A percentile compares a stretch with the other conserved stretches of the same genome.
Conservation (phyloP, 2,113 vertebrate species). For the Lontra canadensis region DNA sequence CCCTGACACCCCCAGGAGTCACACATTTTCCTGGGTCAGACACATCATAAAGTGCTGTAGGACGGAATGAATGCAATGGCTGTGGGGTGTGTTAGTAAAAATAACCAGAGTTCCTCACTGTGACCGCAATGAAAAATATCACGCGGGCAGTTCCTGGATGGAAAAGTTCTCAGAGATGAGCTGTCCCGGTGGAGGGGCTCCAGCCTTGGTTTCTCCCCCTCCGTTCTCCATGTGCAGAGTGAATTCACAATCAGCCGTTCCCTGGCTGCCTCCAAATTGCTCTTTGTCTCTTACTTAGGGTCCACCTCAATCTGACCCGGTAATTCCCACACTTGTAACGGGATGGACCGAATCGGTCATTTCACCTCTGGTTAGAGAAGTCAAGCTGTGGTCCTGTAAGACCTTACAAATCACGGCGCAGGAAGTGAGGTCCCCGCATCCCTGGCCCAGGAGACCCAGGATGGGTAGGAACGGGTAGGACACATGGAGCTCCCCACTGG, state of each 20-base stretch:
- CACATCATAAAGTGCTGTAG: slow-evolving; percentile 79
- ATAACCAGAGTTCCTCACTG: slow-evolving; percentile 70
- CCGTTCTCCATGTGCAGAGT: not conserved
- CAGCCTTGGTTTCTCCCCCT: not conserved
- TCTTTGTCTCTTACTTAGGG: not conserved
- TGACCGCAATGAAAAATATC: slow-evolving; percentile 56
- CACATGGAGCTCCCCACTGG: not conserved
- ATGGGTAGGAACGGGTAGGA: not conserved
- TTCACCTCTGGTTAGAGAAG: not conserved
- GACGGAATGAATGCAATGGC: slow-evolving; percentile 73
- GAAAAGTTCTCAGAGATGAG: slow-evolving; percentile 59
- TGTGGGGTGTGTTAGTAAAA: slow-evolving; percentile 65
- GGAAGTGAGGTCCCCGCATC: not conserved
- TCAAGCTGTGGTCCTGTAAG: not conserved
- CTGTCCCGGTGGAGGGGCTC: not conserved
- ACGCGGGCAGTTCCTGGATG: not conserved
- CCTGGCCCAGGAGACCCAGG: not conserved
- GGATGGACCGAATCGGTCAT: not conserved
- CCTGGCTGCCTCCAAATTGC: not conserved
- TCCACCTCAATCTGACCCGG: not conserved
- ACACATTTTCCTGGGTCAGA: slow-evolving; percentile 80
- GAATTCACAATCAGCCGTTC: not conserved
- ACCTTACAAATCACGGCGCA: not conserved
- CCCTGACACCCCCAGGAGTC: slow-evolving; percentile 58
- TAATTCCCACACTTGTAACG: not conserved